Conservation (phyloP, 2,797 vertebrate species). For the Mus caroli region DNA sequence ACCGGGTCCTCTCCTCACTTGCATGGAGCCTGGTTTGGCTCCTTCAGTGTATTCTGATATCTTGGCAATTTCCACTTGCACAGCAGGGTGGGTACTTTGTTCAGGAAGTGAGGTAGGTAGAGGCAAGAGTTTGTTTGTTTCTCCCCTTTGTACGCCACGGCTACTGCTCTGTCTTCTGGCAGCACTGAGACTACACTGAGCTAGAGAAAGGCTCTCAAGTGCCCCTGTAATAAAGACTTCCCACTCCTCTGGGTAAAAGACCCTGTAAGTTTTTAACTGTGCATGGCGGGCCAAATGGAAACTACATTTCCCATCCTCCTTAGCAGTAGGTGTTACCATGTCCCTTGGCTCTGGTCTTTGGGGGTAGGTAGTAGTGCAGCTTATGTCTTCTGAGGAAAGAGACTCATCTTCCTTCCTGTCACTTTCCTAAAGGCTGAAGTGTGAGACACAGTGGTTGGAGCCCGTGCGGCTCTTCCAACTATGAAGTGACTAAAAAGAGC, state of each 20-base stretch:
- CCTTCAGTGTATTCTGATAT: neutral
- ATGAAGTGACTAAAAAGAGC: neutral
- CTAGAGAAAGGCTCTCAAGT: neutral
- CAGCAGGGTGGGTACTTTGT: neutral
- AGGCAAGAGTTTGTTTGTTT: too few relatives aligned
- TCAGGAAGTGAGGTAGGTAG: neutral
- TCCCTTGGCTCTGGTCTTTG: neutral
- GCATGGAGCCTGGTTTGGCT: neutral
- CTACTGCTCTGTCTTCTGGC: neutral
- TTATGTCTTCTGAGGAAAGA: neutral
- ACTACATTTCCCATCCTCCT: neutral
- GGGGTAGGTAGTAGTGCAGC: too few relatives aligned
- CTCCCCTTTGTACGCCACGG: accelerated
- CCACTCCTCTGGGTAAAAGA: neutral
- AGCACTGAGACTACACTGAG: neutral
- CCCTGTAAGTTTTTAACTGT: neutral
- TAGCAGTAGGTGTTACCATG: neutral
- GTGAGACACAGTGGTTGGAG: neutral
- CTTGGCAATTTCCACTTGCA: neutral
- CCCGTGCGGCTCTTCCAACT: neutral
- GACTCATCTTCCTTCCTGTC: neutral
- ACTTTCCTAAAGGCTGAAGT: neutral
- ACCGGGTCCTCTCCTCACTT: neutral
- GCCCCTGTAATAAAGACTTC: neutral
- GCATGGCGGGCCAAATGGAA: neutral